A percentile compares a stretch with the other conserved stretches of the same genome.
phyloP scores from a whole-genome alignment of 1,140 invertebrate species.

The Pogonomyrmex californicus region DNA sequence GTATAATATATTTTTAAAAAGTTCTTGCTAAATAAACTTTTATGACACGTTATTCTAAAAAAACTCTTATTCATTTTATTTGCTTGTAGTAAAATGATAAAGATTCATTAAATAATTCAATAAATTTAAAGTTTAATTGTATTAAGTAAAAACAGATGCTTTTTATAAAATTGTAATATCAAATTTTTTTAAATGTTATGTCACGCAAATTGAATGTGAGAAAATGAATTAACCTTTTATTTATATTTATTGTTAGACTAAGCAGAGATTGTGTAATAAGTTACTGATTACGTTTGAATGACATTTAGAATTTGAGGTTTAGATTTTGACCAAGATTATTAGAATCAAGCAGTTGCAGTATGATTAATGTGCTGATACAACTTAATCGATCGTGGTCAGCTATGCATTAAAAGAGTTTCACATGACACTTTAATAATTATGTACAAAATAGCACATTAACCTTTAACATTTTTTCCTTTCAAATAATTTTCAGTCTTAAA shows the following conservation, averaged over 20 bases:
- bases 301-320: constrained; percentile 1
- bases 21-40: too few relatives aligned
- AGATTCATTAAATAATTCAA: neutral
- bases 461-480: neutral
- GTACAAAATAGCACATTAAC: neutral
- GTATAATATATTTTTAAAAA: neutral
- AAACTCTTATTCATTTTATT: neutral
- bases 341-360: neutral
- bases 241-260: neutral
- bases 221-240: constrained; percentile 6
- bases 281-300: neutral
- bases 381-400: neutral
- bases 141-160: neutral
- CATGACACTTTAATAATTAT: neutral
- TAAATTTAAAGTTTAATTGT: constrained; percentile 9
- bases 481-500: neutral
- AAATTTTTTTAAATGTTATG: neutral
- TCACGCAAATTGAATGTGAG: neutral
- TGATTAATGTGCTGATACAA: constrained; percentile 21
- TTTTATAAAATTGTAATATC: neutral
- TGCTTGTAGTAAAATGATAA: neutral
- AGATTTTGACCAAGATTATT: constrained; percentile 8
- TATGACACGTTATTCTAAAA: too few relatives aligned
- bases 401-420: neutral
- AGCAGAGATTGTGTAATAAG: neutral